Percentiles rank a stretch among this genome's conserved stretches.
phyloP scores from a whole-genome alignment of 1,140 invertebrate species.

The Macrotrachela quadricornifera region DNA sequence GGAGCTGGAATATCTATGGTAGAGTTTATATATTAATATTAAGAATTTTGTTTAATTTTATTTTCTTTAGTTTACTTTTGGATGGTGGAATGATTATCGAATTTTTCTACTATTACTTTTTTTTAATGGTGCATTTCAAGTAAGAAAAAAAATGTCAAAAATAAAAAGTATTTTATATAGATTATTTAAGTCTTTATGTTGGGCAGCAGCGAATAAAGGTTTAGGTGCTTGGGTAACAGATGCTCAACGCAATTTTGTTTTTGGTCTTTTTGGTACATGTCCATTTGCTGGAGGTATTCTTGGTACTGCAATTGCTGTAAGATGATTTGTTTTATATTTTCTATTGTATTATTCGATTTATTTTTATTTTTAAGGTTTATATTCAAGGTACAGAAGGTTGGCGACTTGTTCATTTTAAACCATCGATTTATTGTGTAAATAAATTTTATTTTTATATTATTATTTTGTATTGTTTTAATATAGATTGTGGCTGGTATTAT shows the following conservation, averaged over 20 bases:
- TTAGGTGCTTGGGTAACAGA: slow-evolving; percentile 33
- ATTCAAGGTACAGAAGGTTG: slow-evolving; percentile 31
- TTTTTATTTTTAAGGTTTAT: too few species aligned
- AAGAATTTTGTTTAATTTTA: not conserved
- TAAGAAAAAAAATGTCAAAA: too few species aligned
- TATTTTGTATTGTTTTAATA: slow-evolving; percentile 6
- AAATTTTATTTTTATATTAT: not conserved
- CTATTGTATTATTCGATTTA: too few species aligned
- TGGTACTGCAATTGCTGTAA: slow-evolving; percentile 32
- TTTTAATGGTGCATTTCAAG: slow-evolving; percentile 30
- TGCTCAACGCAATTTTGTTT: slow-evolving; percentile 27
- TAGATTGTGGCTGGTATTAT: slow-evolving; percentile 22
- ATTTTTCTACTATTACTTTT: slow-evolving; percentile 28
- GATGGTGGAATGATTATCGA: slow-evolving; percentile 24
- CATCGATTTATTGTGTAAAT: slow-evolving; percentile 19
- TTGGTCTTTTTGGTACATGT: slow-evolving; percentile 35
- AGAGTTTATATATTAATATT: slow-evolving; percentile 7
- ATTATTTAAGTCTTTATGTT: slow-evolving; percentile 30
- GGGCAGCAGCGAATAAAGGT: slow-evolving; percentile 33
- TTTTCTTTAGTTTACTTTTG: slow-evolving; percentile 22
- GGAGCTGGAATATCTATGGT: slow-evolving; percentile 31
- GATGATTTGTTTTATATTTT: too few species aligned
- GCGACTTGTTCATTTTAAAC: slow-evolving; percentile 27
- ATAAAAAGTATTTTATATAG: too few species aligned
- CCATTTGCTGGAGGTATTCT: slow-evolving; percentile 34